Conservation (phyloP, 1,140 invertebrate species). For the Drosophila aff. region DNA sequence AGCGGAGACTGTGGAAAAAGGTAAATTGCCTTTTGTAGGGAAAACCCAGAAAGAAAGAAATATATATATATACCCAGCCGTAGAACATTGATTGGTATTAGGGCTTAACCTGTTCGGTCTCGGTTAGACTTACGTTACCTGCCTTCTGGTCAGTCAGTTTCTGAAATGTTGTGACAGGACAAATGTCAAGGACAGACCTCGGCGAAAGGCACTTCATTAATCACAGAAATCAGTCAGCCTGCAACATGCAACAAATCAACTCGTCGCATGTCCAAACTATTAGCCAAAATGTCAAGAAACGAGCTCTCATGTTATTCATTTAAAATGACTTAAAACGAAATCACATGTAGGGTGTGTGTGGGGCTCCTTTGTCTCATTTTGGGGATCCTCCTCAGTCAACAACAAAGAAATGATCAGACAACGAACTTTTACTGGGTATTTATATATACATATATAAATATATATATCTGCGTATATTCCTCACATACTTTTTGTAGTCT, state of each 20-base stretch:
- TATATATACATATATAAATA: slow-evolving; percentile 33
- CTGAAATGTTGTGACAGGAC: slow-evolving; percentile 70
- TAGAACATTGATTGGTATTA: slow-evolving; percentile 75
- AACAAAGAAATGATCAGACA: slow-evolving; percentile 72
- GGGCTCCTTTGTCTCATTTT: slow-evolving; percentile 45
- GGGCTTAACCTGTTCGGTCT: slow-evolving; percentile 73
- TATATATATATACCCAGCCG: background rate
- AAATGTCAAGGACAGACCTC: slow-evolving; percentile 61
- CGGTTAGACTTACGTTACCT: slow-evolving; percentile 48
- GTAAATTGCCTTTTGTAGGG: slow-evolving; percentile 67
- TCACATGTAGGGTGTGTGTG: slow-evolving; percentile 41
- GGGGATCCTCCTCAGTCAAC: slow-evolving; percentile 1
- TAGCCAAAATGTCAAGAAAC: slow-evolving; percentile 75
- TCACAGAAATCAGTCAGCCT: slow-evolving; percentile 48
- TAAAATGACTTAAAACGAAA: slow-evolving; percentile 79
- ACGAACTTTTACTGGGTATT: slow-evolving; percentile 72
- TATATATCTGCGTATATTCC: slow-evolving; percentile 8
- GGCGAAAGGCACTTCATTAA: slow-evolving; percentile 80
- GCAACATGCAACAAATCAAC: slow-evolving; percentile 61
- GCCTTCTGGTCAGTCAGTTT: slow-evolving; percentile 44
- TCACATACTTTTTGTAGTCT: slow-evolving; percentile 37
- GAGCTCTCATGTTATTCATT: slow-evolving; percentile 69
- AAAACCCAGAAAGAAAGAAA: slow-evolving; percentile 18
- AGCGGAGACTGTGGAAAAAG: slow-evolving; percentile 8
- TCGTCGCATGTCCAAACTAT: slow-evolving; percentile 79